Evolutionary conservation across 2,888 invertebrate genomes (phyloP), one percentile per base, ranked within the genome.

Genomic region (Patella pellucida): DNA sequence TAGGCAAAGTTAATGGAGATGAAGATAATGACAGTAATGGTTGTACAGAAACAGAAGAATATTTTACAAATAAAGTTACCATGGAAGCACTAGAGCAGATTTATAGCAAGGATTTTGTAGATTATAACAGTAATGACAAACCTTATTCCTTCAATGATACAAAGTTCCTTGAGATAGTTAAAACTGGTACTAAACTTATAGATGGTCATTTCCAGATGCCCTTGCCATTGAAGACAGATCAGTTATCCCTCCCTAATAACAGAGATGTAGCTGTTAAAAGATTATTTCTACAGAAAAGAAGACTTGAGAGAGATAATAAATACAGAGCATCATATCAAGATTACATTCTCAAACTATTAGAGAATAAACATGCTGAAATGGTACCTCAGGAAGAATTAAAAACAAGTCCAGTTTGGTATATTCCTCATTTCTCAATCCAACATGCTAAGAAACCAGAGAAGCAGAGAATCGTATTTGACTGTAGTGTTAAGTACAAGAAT

Each of bases 391-490:
- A 69, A 31, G 68, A 68, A 56, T 16, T 54, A 12, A 52, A 68
- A 4, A n/a, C 27, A 1, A 68, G 69, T 15, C 19, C 15, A 52
- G 70, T 52, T 50, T 79, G 71, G 79, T 76, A 76, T 51, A 50
- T 76, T 19, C 76, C 76, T 23, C 72, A 51, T n/a, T 67, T 62
- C 51, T 74, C 76, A 19, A 76, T 76, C 23, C 72, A 62, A 19
- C 76, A 78, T 27, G 76, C 74, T 52, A 73, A 71, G 41, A 78
- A 78, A 62, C 72, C 73, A n/a, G 73, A 69, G 31, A 12, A 69
- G n/a, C 16, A 56, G 14, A 23, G 72, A 23, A 52, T 69, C 3
- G 73, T 76, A 15, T 73, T 76, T 72, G 76, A 76, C 56, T 69
- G 68, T 27, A 68, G 67, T 27, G 71, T 68, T 15, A 75, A 75